Evolutionary conservation across 1,140 invertebrate species (phyloP), one percentile per base, ranked within the genome.

Genomic region (Ephestia elutella): DNA sequence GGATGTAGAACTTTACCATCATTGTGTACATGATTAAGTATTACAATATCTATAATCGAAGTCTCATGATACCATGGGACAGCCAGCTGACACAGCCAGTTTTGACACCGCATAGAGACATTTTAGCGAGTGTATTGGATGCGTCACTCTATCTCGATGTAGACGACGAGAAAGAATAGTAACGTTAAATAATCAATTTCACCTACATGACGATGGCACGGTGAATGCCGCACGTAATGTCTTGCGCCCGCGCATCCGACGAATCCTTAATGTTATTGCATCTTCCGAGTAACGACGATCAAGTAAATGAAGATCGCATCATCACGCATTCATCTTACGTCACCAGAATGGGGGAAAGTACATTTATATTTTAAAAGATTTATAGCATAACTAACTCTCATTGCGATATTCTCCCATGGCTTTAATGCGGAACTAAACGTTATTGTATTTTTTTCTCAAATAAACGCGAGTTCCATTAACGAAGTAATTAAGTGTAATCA

Each of bases 301-400:
- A 71, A 73, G 76, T 73, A 66, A 83, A 78, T 74, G 73, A 73
- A 60, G 67, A 73, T 75, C 71, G 71, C 73, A 78, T 73, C 75
- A 72, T 65, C 72, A 75, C 71, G 72, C 72, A 72, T 66, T 61
- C 66, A 38, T 53, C 54, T 82, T 83, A 69, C 80, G 67, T 83
- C 71, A 83, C 64, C 17, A 21, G 19, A 53, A 19, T 57, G 62
- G 71, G 70, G 67, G 80, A 83, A 83, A 83, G 80, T 73, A 70
- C 70, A 80, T 78, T 68, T 56, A 68, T 70, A 66, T 65, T 69
- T 58, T 57, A 62, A 63, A 57, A 62, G 13, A 54, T 61, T 32
- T 63, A 55, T 63, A 56, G 19, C 38, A 44, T 44, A 17, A 44
- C 38, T 44, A 32, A 32, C 30, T 44, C 13, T 44, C 38, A 17